Evolutionary conservation across 2,888 invertebrate genomes (phyloP).

Genomic region (Polyploca ridens): DNA sequence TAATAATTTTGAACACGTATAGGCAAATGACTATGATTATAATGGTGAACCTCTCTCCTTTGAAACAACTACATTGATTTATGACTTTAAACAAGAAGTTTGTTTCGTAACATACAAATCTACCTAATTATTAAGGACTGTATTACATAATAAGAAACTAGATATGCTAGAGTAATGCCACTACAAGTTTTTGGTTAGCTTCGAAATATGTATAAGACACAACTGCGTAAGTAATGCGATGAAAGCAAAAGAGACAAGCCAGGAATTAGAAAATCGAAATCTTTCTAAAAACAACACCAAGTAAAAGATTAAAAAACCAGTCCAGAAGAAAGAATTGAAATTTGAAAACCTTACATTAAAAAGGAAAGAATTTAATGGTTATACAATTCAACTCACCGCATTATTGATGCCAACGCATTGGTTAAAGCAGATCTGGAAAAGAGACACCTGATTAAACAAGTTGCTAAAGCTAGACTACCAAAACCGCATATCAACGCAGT

Average conservation of each 20-base stretch:
- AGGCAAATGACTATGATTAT: background rate
- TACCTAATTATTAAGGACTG: background rate
- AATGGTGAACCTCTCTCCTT: background rate
- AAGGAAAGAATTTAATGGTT: background rate
- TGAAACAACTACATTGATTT: background rate
- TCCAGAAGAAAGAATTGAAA: too few relatives aligned
- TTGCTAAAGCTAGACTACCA: slow-evolving; percentile 1
- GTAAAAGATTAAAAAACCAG: too few relatives aligned
- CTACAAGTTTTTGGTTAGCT: background rate
- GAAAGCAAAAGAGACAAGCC: too few relatives aligned
- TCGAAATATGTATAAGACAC: too few relatives aligned
- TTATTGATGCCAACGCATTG: slow-evolving; percentile 20
- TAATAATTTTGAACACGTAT: background rate
- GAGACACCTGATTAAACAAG: slow-evolving; percentile 38
- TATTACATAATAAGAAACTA: too few relatives aligned
- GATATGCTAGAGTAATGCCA: background rate
- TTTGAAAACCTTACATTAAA: background rate
- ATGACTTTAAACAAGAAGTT: background rate
- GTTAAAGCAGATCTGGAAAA: slow-evolving; percentile 33
- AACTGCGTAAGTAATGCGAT: too few relatives aligned
- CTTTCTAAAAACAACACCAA: too few relatives aligned
- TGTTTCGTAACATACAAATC: background rate
- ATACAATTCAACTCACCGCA: background rate
- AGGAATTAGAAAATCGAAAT: too few relatives aligned
- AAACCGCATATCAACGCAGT: background rate